Evolutionary conservation across 2,113 vertebrate genomes (phyloP).

Genomic region (Dipodomys stephensi): DNA sequence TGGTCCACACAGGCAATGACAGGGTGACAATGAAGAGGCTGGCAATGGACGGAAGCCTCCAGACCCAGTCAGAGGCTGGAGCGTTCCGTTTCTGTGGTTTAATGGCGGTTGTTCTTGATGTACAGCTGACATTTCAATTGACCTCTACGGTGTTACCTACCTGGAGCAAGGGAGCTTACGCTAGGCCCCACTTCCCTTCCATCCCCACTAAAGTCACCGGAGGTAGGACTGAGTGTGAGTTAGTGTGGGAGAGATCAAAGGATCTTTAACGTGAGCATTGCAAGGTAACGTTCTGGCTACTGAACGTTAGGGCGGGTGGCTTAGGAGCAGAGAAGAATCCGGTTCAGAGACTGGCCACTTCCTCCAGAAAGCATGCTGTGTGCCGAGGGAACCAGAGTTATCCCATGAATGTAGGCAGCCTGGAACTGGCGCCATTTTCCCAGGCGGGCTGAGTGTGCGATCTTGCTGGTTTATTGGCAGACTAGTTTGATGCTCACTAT

Average conservation of each 20-base stretch:
- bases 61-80: constrained; percentile 69
- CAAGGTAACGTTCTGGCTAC: constrained; percentile 53
- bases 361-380: background rate
- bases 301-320: constrained; percentile 38
- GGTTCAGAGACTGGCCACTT: constrained; percentile 10
- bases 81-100: constrained; percentile 46
- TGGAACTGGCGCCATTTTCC: constrained; percentile 69
- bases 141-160: constrained; percentile 82
- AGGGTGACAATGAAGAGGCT: constrained; percentile 72
- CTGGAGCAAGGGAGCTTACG: constrained; percentile 82
- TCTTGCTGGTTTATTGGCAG: constrained; percentile 54
- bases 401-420: constrained; percentile 42
- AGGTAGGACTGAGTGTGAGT: constrained; percentile 78
- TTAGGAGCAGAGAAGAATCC: constrained; percentile 53
- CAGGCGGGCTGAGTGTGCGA: constrained; percentile 35
- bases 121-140: constrained; percentile 68
- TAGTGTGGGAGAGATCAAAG: constrained; percentile 55
- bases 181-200: constrained; percentile 75
- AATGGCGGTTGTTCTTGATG: constrained; percentile 69
- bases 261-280: constrained; percentile 46
- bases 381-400: constrained; percentile 53
- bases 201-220: constrained; percentile 69
- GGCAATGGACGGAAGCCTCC: constrained; percentile 76
- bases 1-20: constrained; percentile 76
- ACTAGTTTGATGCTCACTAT: constrained; percentile 19